phyloP scores from a whole-genome alignment of 92 coral and sea anemone species.

The Heteractis magnifica region DNA sequence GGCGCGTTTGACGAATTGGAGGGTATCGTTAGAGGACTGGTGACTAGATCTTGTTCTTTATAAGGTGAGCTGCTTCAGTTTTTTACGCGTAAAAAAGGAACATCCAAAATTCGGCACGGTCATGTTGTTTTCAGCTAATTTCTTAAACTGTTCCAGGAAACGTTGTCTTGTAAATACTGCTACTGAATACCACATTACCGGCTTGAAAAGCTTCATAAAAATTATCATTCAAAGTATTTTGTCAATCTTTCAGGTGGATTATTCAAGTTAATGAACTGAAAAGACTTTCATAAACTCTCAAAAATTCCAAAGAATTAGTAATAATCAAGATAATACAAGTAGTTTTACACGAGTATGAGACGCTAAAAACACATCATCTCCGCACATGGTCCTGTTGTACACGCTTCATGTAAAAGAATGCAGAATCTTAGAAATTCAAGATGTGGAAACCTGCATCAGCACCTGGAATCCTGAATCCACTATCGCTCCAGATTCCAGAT shows the following conservation, averaged over 20 bases:
- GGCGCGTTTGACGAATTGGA: slow-evolving; percentile 63
- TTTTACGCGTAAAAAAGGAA: neutral
- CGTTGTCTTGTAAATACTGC: too few relatives aligned
- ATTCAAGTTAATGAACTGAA: neutral
- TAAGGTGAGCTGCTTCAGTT: slow-evolving; percentile 13
- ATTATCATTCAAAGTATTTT: neutral
- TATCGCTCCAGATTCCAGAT: neutral
- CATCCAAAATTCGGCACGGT: neutral
- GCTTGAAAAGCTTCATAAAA: too few relatives aligned
- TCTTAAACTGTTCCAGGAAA: too few relatives aligned
- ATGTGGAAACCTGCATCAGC: too few relatives aligned
- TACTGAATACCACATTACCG: too few relatives aligned
- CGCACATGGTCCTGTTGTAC: too few relatives aligned
- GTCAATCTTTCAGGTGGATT: neutral
- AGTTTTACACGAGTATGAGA: neutral
- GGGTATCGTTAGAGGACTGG: slow-evolving; percentile 67
- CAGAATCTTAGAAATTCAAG: too few relatives aligned
- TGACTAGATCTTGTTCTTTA: slow-evolving; percentile 56
- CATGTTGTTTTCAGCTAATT: neutral
- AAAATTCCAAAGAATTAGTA: neutral
- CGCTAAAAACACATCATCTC: neutral
- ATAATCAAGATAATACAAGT: neutral
- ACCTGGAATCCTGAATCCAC: too few relatives aligned
- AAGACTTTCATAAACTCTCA: neutral
- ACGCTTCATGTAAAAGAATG: too few relatives aligned